Evolutionary conservation across 2,888 invertebrate genomes (phyloP), one percentile per base, ranked within the genome.

Genomic region (Diogma glabrata): DNA sequence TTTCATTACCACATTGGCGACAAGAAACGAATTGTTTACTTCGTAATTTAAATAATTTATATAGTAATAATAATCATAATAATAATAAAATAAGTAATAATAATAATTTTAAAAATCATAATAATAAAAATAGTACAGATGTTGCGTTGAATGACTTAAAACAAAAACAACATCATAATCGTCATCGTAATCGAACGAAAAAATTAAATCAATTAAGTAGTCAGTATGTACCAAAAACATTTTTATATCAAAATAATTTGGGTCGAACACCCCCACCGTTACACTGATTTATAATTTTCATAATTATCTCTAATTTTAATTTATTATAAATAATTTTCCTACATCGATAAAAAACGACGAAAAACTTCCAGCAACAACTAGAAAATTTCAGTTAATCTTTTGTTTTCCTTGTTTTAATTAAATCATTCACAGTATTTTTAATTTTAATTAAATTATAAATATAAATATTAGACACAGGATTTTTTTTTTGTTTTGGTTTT

Each of bases 1-100:
- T 84, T 1, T 74, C 77, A 54, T 71, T 87, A 47, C 73, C 73
- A 1, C 76, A 82, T 57, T 92, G 91, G 91, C 75, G 82, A 54
- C 73, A 74, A 47, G 73, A 76, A 14, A 82, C 83, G 49, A 78
- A 78, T 63, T 89, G 88, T 63, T 76, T 75, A 26, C 49, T 62
- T 70, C 72, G 60, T 66, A 62, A 36, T 40, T 26, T 36, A 47
- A 52, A 28, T 26, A 26, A 28, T 47, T 28, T 22, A 10, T 40
- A 48, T 19, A 48, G 33, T 45, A 55, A 16, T 61, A 36, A 33
- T 22, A 48, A 47, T 20, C 20, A 51, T n/a, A 20, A 20, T 33
- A 40, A 24, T 20, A 47, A 19, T 45, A 50, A 12, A 14, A 28
- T 16, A 24, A 45, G 16, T 30, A 46, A 5, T 26, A 33, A 23